Evolutionary conservation across 2,113 vertebrate genomes (phyloP).

Genomic region (Rhegmatorhina hoffmannsi): DNA sequence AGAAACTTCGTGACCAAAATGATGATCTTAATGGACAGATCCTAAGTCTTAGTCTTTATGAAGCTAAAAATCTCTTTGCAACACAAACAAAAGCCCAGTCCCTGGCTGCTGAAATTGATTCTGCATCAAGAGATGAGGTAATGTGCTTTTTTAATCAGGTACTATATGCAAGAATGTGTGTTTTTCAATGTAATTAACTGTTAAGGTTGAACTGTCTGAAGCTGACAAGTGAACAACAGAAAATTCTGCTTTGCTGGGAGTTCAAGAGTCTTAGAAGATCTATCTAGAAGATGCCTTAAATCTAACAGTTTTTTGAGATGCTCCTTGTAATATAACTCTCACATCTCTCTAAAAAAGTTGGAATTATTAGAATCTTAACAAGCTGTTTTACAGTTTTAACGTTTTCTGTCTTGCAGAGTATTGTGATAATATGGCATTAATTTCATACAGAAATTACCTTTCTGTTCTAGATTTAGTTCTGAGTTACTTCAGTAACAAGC

Average conservation of each 20-base stretch:
- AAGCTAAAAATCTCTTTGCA: slow-evolving; percentile 96
- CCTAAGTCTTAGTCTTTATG: slow-evolving; percentile 93
- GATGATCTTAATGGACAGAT: slow-evolving; percentile 97
- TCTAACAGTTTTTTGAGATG: not conserved
- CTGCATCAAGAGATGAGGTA: slow-evolving; percentile 95
- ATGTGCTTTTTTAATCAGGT: not conserved
- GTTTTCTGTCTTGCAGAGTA: not conserved
- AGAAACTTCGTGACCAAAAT: slow-evolving; percentile 94
- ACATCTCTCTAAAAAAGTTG: not conserved
- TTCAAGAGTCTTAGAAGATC: not conserved
- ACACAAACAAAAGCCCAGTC: slow-evolving; percentile 97
- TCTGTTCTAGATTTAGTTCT: not conserved
- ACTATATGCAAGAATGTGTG: not conserved
- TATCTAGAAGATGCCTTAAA: not conserved
- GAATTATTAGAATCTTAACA: not conserved
- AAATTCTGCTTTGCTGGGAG: not conserved
- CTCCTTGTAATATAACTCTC: not conserved
- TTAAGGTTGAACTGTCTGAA: not conserved
- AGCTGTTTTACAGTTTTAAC: not conserved
- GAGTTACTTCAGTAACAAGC: not conserved
- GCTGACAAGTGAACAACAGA: not conserved
- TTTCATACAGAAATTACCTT: not conserved
- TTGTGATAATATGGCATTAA: not conserved
- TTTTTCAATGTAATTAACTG: not conserved
- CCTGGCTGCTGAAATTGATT: slow-evolving; percentile 95